A percentile compares a stretch with the other conserved stretches of the same genome.
Conservation (phyloP, 2,113 vertebrate genomes). For the Nerophis lumbriciformis region DNA sequence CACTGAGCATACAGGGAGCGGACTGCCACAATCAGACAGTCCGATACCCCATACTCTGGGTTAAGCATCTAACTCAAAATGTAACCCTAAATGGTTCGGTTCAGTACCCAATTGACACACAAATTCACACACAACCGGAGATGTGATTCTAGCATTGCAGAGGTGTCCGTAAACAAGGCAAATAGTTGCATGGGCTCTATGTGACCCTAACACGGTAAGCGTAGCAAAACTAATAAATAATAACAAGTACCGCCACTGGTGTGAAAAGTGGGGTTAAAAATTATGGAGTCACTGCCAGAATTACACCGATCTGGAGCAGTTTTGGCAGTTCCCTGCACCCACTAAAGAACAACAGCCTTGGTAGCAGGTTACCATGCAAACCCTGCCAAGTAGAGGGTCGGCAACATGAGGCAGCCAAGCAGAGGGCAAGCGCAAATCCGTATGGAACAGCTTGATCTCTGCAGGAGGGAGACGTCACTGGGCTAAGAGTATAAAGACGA, state of each 20-base stretch:
- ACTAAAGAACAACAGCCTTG: conserved; percentile 24
- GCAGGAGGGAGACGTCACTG: conserved; percentile 21
- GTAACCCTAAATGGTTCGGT: background rate
- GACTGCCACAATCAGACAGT: too few species aligned
- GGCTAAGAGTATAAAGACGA: conserved; percentile 25
- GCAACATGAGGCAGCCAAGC: conserved; percentile 39
- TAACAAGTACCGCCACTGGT: too few species aligned
- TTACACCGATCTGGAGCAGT: conserved; percentile 11
- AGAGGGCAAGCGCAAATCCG: conserved; percentile 39
- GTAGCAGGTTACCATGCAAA: conserved; percentile 26
- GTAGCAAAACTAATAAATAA: too few species aligned
- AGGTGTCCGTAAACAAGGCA: too few species aligned
- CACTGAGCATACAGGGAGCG: too few species aligned
- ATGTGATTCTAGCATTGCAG: conserved; percentile 15
- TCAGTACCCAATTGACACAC: conserved; percentile 10
- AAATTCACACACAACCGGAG: conserved; percentile 6
- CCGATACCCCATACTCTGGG: too few species aligned
- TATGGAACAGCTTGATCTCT: conserved; percentile 48
- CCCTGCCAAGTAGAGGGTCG: conserved; percentile 37
- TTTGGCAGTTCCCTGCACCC: conserved; percentile 16
- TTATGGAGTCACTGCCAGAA: conserved; percentile 14
- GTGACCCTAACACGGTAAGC: too few species aligned
- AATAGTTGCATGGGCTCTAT: too few species aligned
- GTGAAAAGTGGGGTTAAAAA: conserved; percentile 9
- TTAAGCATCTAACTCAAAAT: background rate